Conservation (phyloP, 2,113 vertebrate genomes). For the Gymnarchus niloticus region DNA sequence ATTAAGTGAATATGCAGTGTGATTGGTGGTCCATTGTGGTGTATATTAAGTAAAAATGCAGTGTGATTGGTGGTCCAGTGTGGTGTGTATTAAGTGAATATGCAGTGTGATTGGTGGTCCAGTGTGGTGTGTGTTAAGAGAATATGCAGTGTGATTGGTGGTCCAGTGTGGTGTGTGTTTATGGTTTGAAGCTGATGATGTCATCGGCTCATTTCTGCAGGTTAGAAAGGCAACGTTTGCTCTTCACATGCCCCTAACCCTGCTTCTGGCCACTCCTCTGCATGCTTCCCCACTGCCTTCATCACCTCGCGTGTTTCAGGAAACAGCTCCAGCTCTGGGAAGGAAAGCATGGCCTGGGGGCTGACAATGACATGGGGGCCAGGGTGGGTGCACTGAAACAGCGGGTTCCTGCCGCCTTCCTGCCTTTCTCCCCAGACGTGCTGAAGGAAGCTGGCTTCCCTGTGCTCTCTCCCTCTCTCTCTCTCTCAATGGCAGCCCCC, state of each 20-base stretch:
- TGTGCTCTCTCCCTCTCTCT: neutral
- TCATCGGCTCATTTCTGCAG: no score
- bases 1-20: no score
- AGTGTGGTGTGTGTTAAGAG: no score
- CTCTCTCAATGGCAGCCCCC: neutral
- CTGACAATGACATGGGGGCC: constrained; percentile 8
- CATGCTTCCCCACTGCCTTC: neutral
- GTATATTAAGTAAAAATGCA: no score
- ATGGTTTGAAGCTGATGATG: no score
- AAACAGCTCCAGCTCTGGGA: neutral
- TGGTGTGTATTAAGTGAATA: no score
- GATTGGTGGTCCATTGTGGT: no score
- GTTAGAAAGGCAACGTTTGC: neutral
- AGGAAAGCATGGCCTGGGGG: neutral
- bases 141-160: no score
- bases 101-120: no score
- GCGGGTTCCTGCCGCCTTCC: constrained; percentile 19
- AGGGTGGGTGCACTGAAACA: constrained; percentile 11
- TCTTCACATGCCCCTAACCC: neutral
- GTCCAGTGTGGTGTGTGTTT: no score
- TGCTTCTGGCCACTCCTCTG: neutral
- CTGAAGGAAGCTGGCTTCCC: constrained; percentile 17
- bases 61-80: no score
- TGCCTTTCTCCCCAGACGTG: constrained; percentile 20
- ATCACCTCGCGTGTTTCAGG: constrained; percentile 5